phyloP scores from a whole-genome alignment of 2,888 invertebrate genomes.

The Proisotoma minuta region DNA sequence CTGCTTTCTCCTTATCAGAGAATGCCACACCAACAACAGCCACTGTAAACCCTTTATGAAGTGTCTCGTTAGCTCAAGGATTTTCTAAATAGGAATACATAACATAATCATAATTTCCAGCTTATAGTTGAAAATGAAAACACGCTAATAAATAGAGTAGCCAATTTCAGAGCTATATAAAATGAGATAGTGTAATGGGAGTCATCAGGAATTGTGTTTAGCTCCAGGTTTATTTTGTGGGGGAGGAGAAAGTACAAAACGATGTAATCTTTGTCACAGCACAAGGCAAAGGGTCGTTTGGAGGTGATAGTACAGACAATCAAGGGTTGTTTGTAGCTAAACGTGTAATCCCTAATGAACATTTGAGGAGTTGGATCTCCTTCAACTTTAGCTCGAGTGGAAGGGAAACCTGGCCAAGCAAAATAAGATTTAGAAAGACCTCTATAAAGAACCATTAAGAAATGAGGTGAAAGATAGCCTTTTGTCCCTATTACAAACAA shows the following conservation, averaged over 20 bases:
- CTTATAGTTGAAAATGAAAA: slow-evolving; percentile 4
- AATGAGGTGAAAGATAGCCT: slow-evolving; percentile 3
- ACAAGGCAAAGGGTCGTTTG: too few relatives aligned
- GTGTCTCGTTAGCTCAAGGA: not conserved
- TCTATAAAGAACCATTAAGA: not conserved
- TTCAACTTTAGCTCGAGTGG: not conserved
- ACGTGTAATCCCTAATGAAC: slow-evolving; percentile 13
- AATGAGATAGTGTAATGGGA: too few relatives aligned
- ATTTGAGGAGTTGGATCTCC: slow-evolving; percentile 6
- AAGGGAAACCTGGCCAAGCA: not conserved
- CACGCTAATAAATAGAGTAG: slow-evolving; percentile 2
- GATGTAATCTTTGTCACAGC: slow-evolving; percentile 17
- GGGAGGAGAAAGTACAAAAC: slow-evolving; percentile 13
- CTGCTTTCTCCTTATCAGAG: slow-evolving; percentile 7
- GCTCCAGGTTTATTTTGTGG: too few relatives aligned
- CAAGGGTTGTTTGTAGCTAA: not conserved
- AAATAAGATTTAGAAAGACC: too few relatives aligned
- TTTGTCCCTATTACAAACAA: not conserved
- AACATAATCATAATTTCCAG: slow-evolving; percentile 15
- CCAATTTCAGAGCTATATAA: too few relatives aligned
- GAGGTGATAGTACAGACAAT: not conserved
- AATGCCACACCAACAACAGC: slow-evolving; percentile 1
- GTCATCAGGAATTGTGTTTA: too few relatives aligned
- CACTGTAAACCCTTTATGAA: not conserved
- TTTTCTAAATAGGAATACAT: slow-evolving; percentile 18